These are phyloP conservation scores for Tachina lurida DNA, from an alignment of 2,888 invertebrate species.

Conservation along the genomic window DNA sequence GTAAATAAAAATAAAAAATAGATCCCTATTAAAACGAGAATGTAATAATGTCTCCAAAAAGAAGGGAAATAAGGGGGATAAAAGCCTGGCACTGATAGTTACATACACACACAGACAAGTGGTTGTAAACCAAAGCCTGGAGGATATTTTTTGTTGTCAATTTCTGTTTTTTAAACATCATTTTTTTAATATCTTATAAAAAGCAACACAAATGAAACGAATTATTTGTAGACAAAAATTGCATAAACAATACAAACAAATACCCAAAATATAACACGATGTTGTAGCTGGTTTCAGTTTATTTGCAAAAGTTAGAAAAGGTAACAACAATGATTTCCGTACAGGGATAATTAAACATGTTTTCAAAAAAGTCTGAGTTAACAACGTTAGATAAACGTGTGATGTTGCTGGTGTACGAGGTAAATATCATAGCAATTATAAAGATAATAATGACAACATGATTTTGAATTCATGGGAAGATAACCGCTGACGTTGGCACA, in stretches of 20 bases:
- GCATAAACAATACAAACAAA: slow-evolving; percentile 30
- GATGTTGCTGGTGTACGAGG: background rate
- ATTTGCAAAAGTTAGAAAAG: slow-evolving; percentile 4
- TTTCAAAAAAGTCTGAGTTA: background rate
- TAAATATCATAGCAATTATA: background rate
- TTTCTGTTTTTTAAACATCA: slow-evolving; percentile 25
- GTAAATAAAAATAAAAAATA: slow-evolving; percentile 9
- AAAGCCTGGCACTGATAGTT: slow-evolving; percentile 2
- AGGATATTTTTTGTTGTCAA: slow-evolving; percentile 57
- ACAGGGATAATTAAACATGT: slow-evolving; percentile 9
- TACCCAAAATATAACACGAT: slow-evolving; percentile 23
- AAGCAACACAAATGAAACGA: slow-evolving; percentile 1
- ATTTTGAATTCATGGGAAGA: slow-evolving; percentile 16
- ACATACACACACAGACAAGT: slow-evolving; percentile 4
- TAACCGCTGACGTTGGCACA: background rate
- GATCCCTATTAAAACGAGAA: slow-evolving; percentile 63
- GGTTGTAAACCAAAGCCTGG: slow-evolving; percentile 56
- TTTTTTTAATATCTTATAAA: slow-evolving; percentile 5
- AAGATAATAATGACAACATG: slow-evolving; percentile 16
- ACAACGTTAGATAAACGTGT: background rate
- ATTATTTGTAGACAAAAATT: slow-evolving; percentile 30
- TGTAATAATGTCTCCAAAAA: slow-evolving; percentile 55
- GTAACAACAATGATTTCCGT: slow-evolving; percentile 7
- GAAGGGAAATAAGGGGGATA: background rate
- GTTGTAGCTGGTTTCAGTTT: background rate